Evolutionary conservation across 2,113 vertebrate genomes (phyloP).

Genomic region (Micromys minutus): DNA sequence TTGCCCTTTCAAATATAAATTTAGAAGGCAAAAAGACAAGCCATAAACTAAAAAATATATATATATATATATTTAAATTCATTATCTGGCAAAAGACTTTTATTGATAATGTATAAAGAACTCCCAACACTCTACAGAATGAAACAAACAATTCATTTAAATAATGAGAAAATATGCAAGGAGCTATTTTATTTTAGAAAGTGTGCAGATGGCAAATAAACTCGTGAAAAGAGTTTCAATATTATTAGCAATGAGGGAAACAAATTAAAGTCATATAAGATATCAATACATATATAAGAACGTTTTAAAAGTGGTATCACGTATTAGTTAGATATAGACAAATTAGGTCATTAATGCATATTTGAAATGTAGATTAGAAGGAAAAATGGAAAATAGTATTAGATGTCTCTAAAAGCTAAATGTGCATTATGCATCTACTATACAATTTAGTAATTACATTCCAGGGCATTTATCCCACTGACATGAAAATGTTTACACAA

Average conservation of each 20-base stretch:
- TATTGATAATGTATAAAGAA: not conserved
- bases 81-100: not conserved
- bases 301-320: not conserved
- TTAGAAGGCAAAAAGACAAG: not conserved
- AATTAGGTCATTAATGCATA: not conserved
- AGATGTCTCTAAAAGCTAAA: constrained; percentile 15
- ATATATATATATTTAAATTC: constrained; percentile 1
- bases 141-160: not conserved
- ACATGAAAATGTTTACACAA: constrained; percentile 31
- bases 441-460: not conserved
- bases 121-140: not conserved
- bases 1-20: not conserved
- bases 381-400: not conserved
- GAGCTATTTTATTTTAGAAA: not conserved
- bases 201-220: not conserved
- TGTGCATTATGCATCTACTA: not conserved
- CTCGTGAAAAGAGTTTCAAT: not conserved
- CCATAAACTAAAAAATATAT: not conserved
- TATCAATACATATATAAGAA: not conserved
- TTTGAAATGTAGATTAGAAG: not conserved
- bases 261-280: constrained; percentile 32
- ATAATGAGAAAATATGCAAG: not conserved
- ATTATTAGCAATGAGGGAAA: not conserved
- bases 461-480: constrained; percentile 3
- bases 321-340: not conserved